Conservation (phyloP, 2,888 invertebrate genomes). For the Adelphocoris suturalis region DNA sequence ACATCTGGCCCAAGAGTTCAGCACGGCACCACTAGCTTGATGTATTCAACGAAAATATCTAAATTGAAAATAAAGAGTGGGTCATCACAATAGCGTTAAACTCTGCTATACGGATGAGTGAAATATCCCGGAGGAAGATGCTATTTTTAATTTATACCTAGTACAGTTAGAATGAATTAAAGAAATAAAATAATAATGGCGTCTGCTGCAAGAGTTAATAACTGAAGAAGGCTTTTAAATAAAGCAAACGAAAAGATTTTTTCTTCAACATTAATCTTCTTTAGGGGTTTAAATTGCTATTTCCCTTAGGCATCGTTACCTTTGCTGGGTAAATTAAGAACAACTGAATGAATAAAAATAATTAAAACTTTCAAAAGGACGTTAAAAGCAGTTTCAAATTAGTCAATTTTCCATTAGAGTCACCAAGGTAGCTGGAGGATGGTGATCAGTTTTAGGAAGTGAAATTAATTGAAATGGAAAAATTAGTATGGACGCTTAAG, state of each 20-base stretch:
- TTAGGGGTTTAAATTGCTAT: not conserved
- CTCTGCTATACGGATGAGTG: not conserved
- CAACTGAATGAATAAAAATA: too few relatives aligned
- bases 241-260: not conserved
- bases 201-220: not conserved
- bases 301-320: not conserved
- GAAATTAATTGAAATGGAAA: too few relatives aligned
- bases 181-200: not conserved
- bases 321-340: too few relatives aligned
- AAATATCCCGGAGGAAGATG: not conserved
- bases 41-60: not conserved
- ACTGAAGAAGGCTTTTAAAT: not conserved
- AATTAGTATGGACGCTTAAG: too few relatives aligned
- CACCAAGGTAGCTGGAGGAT: too few relatives aligned
- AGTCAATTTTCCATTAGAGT: too few relatives aligned
- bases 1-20: not conserved
- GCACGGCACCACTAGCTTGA: not conserved
- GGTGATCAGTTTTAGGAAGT: too few relatives aligned
- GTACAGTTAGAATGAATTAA: not conserved
- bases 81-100: not conserved
- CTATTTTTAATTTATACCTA: not conserved
- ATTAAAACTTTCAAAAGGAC: too few relatives aligned
- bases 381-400: too few relatives aligned
- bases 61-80: not conserved
- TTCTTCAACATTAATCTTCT: not conserved